Conservation (phyloP, 53 echinoderm and acorn worm species). For the Hippasteria phrygiana region DNA sequence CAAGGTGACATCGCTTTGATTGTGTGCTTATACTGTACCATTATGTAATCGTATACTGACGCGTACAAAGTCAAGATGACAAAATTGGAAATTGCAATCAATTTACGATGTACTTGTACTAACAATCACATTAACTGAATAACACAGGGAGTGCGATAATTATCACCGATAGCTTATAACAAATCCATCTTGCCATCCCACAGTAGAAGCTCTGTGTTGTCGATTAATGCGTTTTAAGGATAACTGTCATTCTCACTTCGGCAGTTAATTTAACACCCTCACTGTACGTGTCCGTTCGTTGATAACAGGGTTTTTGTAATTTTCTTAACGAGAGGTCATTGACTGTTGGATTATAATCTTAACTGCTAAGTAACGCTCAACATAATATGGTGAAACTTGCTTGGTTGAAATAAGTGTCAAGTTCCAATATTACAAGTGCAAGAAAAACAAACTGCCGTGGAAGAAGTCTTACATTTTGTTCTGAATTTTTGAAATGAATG, state of each 20-base stretch:
- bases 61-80: background rate
- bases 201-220: background rate
- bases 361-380: background rate
- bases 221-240: no score
- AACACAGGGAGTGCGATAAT: background rate
- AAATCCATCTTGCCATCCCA: background rate
- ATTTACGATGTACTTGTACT: background rate
- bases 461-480: no score
- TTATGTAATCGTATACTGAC: background rate
- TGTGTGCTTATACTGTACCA: background rate
- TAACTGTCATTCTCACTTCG: no score
- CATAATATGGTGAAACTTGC: background rate
- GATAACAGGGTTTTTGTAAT: background rate
- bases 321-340: background rate
- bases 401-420: background rate
- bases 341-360: no score
- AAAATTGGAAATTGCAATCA: background rate
- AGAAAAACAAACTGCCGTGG: background rate
- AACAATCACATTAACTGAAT: background rate
- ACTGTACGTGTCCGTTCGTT: background rate
- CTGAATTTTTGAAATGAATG: no score
- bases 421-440: background rate
- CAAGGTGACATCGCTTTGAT: background rate
- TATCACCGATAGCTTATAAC: background rate
- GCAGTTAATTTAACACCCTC: background rate